These are phyloP conservation scores for Minunthozetes semirufus DNA, from an alignment of 2,888 invertebrate species.

Conservation along the genomic window DNA sequence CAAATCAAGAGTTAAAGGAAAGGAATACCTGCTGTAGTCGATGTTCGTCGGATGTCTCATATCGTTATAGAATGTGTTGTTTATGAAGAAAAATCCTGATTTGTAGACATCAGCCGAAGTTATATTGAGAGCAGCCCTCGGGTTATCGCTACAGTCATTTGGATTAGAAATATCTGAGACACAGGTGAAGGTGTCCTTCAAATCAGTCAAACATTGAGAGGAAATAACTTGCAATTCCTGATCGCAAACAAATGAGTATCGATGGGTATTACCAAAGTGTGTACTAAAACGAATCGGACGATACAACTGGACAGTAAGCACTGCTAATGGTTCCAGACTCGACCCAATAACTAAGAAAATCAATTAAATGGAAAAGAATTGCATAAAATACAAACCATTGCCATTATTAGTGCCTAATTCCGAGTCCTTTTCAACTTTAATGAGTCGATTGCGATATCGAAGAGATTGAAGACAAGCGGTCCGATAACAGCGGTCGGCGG, in stretches of 20 bases:
- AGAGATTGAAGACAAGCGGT: slow-evolving; percentile 7
- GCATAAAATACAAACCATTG: not conserved
- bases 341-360: not conserved
- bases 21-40: slow-evolving; percentile 58
- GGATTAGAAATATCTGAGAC: slow-evolving; percentile 57
- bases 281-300: slow-evolving; percentile 34
- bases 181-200: slow-evolving; percentile 69
- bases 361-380: not conserved
- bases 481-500: slow-evolving; percentile 4
- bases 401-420: not conserved
- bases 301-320: slow-evolving; percentile 41
- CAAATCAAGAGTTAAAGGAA: too few relatives aligned
- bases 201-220: slow-evolving; percentile 59
- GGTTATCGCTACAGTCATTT: slow-evolving; percentile 50
- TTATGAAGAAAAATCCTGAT: slow-evolving; percentile 69
- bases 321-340: slow-evolving; percentile 34
- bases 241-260: slow-evolving; percentile 38
- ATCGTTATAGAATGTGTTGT: slow-evolving; percentile 72
- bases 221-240: slow-evolving; percentile 62
- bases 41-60: slow-evolving; percentile 54
- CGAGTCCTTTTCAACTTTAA: not conserved
- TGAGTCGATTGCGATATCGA: slow-evolving; percentile 26
- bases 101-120: slow-evolving; percentile 54
- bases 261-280: slow-evolving; percentile 24
- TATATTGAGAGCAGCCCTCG: slow-evolving; percentile 44